phyloP scores from a whole-genome alignment of 2,797 vertebrate genomes.

The Catamblyrhynchus diadema region DNA sequence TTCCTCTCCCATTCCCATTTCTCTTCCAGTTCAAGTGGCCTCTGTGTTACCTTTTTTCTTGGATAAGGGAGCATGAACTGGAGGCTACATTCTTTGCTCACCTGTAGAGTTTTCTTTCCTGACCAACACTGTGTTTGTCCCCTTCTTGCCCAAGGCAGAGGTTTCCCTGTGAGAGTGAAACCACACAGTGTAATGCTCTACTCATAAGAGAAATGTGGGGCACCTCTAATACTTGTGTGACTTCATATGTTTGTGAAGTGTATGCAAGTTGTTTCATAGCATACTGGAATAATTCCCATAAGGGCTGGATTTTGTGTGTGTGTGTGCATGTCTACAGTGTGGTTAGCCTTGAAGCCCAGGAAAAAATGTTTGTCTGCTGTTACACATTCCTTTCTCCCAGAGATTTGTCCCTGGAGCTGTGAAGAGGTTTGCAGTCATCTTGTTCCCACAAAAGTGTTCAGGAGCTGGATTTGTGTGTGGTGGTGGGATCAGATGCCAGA shows the following conservation, averaged over 20 bases:
- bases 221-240: not conserved
- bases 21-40: not conserved
- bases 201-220: not conserved
- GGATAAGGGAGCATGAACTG: not conserved
- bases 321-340: not conserved
- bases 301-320: not conserved
- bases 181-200: not conserved
- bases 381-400: slow-evolving; percentile 22
- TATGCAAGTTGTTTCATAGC: not conserved
- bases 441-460: not conserved
- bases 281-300: not conserved
- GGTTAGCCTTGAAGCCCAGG: slow-evolving; percentile 30
- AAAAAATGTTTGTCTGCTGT: slow-evolving; percentile 3
- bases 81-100: not conserved
- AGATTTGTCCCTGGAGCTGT: slow-evolving; percentile 7
- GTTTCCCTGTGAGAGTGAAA: not conserved
- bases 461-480: not conserved
- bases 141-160: not conserved
- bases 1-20: not conserved
- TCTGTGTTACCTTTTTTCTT: not conserved
- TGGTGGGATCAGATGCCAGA: not conserved
- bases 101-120: not conserved
- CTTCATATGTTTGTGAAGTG: not conserved
- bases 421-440: not conserved
- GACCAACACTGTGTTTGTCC: not conserved